phyloP scores from a whole-genome alignment of 2,113 vertebrate genomes.

The Candoia aspera region DNA sequence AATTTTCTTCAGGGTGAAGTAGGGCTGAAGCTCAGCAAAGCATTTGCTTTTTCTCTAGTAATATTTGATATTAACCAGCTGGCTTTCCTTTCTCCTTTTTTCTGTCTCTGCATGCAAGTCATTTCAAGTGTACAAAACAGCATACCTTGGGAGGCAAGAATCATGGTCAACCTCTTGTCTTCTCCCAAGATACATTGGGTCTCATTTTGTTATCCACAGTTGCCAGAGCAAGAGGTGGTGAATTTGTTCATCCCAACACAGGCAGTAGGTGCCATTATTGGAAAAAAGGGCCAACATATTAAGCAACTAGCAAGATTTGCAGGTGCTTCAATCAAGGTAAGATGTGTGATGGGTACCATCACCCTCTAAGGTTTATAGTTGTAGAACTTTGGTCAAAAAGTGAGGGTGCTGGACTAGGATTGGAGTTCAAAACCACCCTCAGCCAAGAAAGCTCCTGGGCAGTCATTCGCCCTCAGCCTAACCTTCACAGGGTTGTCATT shows the following conservation, averaged over 20 bases:
- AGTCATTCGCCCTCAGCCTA: not conserved
- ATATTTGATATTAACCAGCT: not conserved
- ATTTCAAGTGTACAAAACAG: not conserved
- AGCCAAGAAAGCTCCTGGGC: not conserved
- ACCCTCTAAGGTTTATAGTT: not conserved
- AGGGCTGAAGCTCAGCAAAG: not conserved
- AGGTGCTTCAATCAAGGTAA: constrained; percentile 95
- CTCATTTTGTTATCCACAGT: constrained; percentile 65
- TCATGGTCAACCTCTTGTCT: not conserved
- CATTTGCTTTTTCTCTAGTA: not conserved
- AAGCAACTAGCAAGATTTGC: constrained; percentile 94
- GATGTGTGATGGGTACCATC: not conserved
- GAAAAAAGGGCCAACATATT: constrained; percentile 96
- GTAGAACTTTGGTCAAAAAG: not conserved
- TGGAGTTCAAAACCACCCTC: not conserved
- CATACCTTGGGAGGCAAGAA: not conserved
- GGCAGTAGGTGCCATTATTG: constrained; percentile 94
- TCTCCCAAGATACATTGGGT: not conserved
- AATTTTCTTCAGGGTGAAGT: not conserved
- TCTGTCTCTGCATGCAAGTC: not conserved
- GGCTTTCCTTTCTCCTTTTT: constrained; percentile 10
- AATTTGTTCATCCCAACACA: constrained; percentile 95
- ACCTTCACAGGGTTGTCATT: not conserved
- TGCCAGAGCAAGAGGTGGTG: constrained; percentile 90
- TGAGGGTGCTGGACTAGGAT: not conserved